These are phyloP conservation scores for Amazona guildingii DNA, from an alignment of 2,113 vertebrate species.

Conservation along the genomic window DNA sequence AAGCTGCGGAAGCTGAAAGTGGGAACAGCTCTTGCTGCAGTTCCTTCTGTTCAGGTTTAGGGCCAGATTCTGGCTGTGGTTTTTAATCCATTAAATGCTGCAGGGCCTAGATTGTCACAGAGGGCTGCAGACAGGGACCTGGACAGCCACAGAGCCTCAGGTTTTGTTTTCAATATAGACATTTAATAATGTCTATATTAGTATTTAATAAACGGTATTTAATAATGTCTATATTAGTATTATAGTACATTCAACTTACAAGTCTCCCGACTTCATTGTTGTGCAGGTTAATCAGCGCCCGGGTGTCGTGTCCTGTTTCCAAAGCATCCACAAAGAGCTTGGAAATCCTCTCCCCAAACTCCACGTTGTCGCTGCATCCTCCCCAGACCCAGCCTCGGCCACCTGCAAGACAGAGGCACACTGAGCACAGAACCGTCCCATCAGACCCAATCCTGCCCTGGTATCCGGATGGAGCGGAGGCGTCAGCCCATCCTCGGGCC, in stretches of 20 bases:
- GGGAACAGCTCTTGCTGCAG: background rate
- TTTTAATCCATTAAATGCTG: background rate
- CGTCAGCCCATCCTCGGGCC: accelerated
- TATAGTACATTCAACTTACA: constrained; percentile 72
- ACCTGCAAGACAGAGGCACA: constrained; percentile 66
- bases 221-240: background rate
- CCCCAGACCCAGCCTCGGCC: constrained; percentile 97
- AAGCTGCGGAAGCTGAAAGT: background rate
- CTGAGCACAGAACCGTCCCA: background rate
- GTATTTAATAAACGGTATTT: background rate
- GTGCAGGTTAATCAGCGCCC: constrained; percentile 92
- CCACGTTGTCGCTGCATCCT: constrained; percentile 94
- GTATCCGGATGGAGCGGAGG: accelerated
- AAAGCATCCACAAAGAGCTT: constrained; percentile 93
- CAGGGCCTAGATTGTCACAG: background rate
- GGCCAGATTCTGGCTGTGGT: background rate
- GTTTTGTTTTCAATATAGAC: background rate
- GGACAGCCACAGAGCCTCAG: background rate
- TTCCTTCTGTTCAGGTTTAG: background rate
- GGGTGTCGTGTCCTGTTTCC: constrained; percentile 90
- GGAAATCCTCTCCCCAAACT: constrained; percentile 93
- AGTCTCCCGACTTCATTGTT: constrained; percentile 94
- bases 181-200: background rate
- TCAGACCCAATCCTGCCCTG: background rate
- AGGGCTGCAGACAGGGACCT: background rate